A percentile compares a stretch with the other conserved stretches of the same genome.
Evolutionary conservation across 1,140 invertebrate species (phyloP).

Genomic region (Doryteuthis pealeii): DNA sequence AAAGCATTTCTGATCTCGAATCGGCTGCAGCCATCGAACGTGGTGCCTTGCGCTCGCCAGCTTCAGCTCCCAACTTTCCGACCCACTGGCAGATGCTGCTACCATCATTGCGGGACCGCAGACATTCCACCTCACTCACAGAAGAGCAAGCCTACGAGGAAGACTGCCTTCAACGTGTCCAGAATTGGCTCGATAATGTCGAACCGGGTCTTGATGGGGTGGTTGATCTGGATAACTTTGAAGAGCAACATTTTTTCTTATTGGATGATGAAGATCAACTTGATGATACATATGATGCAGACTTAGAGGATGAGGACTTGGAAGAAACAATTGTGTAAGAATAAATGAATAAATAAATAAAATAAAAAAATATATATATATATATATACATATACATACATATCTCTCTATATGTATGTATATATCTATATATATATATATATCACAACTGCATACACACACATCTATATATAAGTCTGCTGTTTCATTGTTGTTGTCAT

Average conservation of each 20-base stretch:
- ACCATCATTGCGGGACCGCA: conserved; percentile 15
- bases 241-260: not conserved
- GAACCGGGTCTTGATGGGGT: not conserved
- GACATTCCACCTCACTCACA: conserved; percentile 34
- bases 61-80: conserved; percentile 38
- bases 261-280: not conserved
- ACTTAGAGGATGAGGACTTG: not conserved
- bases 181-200: conserved; percentile 40
- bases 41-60: conserved; percentile 27
- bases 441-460: too few species aligned
- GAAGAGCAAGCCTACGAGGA: conserved; percentile 43
- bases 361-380: too few species aligned
- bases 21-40: conserved; percentile 19
- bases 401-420: too few species aligned
- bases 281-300: conserved; percentile 4
- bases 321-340: not conserved
- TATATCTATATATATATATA: too few species aligned
- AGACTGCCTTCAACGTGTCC: conserved; percentile 37
- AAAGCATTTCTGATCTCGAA: conserved; percentile 22
- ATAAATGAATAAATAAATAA: not conserved
- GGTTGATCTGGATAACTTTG: not conserved
- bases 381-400: too few species aligned
- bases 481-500: too few species aligned
- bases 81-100: conserved; percentile 46
- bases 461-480: too few species aligned